Conservation (phyloP, 2,113 vertebrate genomes). For the Nyctereutes procyonoides region DNA sequence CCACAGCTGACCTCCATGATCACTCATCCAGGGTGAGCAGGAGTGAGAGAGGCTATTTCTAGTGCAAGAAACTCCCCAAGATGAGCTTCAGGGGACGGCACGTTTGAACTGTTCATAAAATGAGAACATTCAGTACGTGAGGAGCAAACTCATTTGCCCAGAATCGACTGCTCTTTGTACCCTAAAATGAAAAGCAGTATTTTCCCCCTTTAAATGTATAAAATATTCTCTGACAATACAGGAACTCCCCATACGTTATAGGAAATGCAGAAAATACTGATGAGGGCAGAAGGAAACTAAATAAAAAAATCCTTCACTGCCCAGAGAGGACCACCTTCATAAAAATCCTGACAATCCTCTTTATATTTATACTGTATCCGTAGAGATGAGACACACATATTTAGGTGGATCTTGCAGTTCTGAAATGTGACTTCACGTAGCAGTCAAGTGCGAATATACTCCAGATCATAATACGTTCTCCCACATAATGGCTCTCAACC, state of each 20-base stretch:
- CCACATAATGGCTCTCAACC: neutral
- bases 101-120: neutral
- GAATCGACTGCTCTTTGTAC: too few relatives aligned
- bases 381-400: neutral
- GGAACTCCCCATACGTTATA: neutral
- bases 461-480: neutral
- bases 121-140: neutral
- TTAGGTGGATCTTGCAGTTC: neutral
- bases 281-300: neutral
- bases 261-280: neutral
- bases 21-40: fast-evolving
- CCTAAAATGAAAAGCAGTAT: neutral
- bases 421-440: neutral
- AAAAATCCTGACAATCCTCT: neutral
- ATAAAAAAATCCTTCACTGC: neutral
- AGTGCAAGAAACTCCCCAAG: neutral
- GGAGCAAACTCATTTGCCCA: neutral
- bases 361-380: neutral
- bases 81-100: neutral
- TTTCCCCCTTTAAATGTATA: neutral
- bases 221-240: neutral
- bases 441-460: neutral
- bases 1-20: neutral
- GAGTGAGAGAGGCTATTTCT: neutral
- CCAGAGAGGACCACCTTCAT: neutral